Evolutionary conservation across 2,113 vertebrate species (phyloP), one percentile per base, ranked within the genome.

Genomic region (Coreoperca whiteheadi): DNA sequence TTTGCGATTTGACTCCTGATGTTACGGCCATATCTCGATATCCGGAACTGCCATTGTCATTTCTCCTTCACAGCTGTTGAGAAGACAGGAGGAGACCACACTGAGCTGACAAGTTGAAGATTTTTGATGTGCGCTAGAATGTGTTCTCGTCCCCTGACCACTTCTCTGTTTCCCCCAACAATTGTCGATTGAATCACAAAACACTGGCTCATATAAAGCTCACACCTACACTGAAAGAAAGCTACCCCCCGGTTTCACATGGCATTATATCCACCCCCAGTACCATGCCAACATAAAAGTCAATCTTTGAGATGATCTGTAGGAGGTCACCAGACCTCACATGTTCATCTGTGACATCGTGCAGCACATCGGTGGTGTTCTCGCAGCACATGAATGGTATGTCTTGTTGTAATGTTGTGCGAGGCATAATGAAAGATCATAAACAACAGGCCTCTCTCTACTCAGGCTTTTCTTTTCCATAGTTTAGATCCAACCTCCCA

Each of bases 191-290:
- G 85, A 85, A 84, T 59, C 76, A 69, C 65, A 75, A 46, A 30
- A 54, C 70, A 30, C 28, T 66, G 4, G 16, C 48, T 88, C 59
- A 75, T 81, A 83, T 87, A 71, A 88, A 76, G 51, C 43, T 81
- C 54, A 88, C 77, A 90, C 88, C 83, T 91, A 88, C 87, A 83
- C 74, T 43, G 28, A 82, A 74, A 59, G 59, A 83, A 68, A 46
- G 56, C 57, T 25, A 51, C 59, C 68, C 71, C 59, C 68, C 81
- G 57, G 28, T 81, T 83, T 88, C 76, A 74, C 81, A 83, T 72
- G 53, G 46, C 64, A 41, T 83, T 77, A 70, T 76, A 43, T 81
- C 2, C 57, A 79, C 86, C 69, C 75, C 77, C 86, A 86, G 41
- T 60, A 64, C 51, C 66, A 63, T 67, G 30, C 57, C 48, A 81